Base-by-base conservation (phyloP, 2,113 vertebrate species). In the Periophthalmodon schlosseri region DNA sequence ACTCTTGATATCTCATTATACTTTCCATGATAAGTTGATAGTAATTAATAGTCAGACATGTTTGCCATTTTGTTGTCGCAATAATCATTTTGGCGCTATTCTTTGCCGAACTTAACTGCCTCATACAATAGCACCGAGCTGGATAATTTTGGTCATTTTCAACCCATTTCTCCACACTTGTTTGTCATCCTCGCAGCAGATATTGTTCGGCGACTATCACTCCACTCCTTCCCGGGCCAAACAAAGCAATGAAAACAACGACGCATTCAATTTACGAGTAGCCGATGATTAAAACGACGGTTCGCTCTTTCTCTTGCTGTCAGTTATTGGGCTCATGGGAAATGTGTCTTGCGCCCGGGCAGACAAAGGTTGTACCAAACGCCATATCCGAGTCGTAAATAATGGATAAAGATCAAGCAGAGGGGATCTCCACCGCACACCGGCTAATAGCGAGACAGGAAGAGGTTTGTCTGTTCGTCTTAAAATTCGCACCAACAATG, bases 11-110 rank as follows among this genome's bases (percentile, higher is more conserved):
- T 65, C 20, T 63, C 33, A 65, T n/a, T 65, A 65, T 65, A 5
- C 34, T 65, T 65, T 13, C 34, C 7, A 11, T n/a, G 63, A 65
- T 39, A 11, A 65, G 34, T n/a, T 13, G 63, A 44, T 65, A 10
- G 39, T 44, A 65, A 65, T 65, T 44, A 65, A 44, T 13, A 65
- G 18, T 15, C 28, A 79, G 64, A 77, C 47, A 20, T 52, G 16
- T 69, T 80, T 72, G 78, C 81, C 73, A 68, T 78, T 84, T 70
- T 69, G 33, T 61, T 46, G 9, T 56, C 54, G 28, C 58, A 72
- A 33, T 57, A 80, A 83, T 84, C 78, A 56, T 76, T 57, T 83
- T 73, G 23, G 70, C 77, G 72, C 72, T 69, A 39, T 33, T 77
- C 58, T 50, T 0, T 36, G 65, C 39, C 39, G 39, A 44, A 10